Evolutionary conservation across 2,113 vertebrate species (phyloP), one percentile per base, ranked within the genome.

Genomic region (Centrocercus urophasianus): DNA sequence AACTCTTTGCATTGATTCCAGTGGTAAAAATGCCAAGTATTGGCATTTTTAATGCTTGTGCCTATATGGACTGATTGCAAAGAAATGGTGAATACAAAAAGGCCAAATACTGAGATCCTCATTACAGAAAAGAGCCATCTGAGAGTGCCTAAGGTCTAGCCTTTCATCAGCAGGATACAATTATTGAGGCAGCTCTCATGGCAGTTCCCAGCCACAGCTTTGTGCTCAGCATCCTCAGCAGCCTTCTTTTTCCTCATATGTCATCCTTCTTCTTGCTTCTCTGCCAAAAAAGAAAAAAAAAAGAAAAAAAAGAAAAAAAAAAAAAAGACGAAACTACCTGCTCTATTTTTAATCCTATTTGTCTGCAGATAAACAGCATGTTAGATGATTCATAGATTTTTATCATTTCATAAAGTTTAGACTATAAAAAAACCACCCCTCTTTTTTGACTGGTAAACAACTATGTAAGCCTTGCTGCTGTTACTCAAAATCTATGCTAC

Each of bases 381-480:
- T 86, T 88, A 95, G 90, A 93, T 93, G 92, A 96, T 88, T 96
- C 96, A 96, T 66, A 96, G 96, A 95, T 96, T 74, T 86, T 94
- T 97, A 97, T 95, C 91, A 80, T 80, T 96, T 91, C 71, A 63
- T 61, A 34, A 88, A 95, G 80, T 91, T 95, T 93, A 88, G 59
- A 69, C 92, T 95, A 90, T 93, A 94, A 95, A 97, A 94, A 96
- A 63, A 73, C 65, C 88, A 67, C 61, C 48, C 48, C 48, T 86
- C 72, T 89, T 86, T 86, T 86, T 36, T 66, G 45, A 86, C 83
- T 87, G 86, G 75, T 93, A 87, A 96, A 90, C 86, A 93, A 83
- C 89, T 65, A 60, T 59, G 74, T 59, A 61, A 90, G 56, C 73
- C 67, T 95, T 54, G 73, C 59, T 90, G 80, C 66, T 92, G 52